Percentiles rank a stretch among this genome's conserved stretches.
phyloP scores from a whole-genome alignment of 2,888 invertebrate genomes.

The Eledone cirrhosa region DNA sequence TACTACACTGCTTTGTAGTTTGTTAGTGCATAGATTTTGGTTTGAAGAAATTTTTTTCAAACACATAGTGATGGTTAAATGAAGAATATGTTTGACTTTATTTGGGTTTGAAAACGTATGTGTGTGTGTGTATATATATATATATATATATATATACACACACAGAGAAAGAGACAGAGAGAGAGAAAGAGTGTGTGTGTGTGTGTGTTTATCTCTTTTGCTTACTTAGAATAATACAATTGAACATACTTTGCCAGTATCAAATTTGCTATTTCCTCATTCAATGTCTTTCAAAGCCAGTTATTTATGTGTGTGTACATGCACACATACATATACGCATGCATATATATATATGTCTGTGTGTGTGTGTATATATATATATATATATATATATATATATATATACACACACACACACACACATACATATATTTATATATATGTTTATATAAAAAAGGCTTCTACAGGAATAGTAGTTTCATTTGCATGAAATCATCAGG shows the following conservation, averaged over 20 bases:
- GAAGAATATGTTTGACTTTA: no score
- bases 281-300: background rate
- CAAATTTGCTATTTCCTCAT: background rate
- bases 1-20: no score
- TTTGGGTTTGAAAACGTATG: no score
- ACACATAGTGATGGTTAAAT: no score
- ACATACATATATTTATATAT: no score
- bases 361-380: background rate
- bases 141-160: no score
- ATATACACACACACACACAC: background rate
- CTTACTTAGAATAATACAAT: background rate
- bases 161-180: background rate
- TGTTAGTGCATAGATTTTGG: no score
- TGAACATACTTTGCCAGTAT: background rate
- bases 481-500: no score
- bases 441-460: no score
- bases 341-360: background rate
- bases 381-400: background rate
- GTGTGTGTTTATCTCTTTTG: background rate
- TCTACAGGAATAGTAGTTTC: no score
- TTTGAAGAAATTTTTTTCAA: no score
- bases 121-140: no score
- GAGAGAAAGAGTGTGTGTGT: background rate
- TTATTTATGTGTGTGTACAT: background rate
- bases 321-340: background rate